Evolutionary conservation across 2,113 vertebrate genomes (phyloP).

Genomic region (Bubo blakistoni): DNA sequence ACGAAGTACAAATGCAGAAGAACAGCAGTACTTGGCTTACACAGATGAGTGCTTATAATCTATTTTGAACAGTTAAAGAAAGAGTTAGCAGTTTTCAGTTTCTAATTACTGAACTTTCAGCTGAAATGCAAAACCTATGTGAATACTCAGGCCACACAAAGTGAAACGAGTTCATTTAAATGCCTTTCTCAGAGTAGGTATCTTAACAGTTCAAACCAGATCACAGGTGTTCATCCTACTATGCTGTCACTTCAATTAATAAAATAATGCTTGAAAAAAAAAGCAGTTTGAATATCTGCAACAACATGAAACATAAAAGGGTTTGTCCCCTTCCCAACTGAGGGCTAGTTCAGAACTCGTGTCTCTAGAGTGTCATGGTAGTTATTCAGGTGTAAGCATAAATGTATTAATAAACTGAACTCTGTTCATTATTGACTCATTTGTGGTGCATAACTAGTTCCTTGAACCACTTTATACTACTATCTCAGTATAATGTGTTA

Average conservation of each 20-base stretch:
- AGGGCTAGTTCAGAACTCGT: background rate
- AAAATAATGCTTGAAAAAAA: background rate
- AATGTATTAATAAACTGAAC: background rate
- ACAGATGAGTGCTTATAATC: background rate
- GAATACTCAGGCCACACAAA: background rate
- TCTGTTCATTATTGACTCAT: background rate
- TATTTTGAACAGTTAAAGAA: background rate
- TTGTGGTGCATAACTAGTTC: background rate
- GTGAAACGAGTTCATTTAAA: background rate
- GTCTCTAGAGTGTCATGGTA: background rate
- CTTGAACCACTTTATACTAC: background rate
- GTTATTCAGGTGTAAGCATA: background rate
- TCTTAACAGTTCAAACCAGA: background rate
- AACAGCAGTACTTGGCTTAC: background rate
- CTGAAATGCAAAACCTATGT: background rate
- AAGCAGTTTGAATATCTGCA: accelerated
- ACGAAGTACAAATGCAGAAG: background rate
- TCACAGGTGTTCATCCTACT: background rate
- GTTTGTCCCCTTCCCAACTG: background rate
- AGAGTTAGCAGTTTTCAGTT: background rate
- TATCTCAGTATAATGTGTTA: background rate
- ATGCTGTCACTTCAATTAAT: background rate
- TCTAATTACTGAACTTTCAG: background rate
- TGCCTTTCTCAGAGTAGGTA: background rate
- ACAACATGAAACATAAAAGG: background rate